Percentiles rank a stretch among this genome's conserved stretches.
Conservation (phyloP, 2,888 invertebrate species). For the Nudaria mundana region DNA sequence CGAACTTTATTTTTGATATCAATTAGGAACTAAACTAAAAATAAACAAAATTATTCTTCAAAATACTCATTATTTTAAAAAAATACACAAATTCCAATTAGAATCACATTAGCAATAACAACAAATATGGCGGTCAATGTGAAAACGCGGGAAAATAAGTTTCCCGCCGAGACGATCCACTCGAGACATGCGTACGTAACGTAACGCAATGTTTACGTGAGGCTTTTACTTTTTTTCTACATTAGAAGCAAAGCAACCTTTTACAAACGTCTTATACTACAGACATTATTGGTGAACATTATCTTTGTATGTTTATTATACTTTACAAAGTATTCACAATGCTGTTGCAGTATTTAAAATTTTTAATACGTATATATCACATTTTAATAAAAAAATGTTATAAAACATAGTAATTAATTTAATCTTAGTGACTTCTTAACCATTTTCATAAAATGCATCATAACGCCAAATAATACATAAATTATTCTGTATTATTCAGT, state of each 20-base stretch:
- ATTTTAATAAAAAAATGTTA: too few relatives aligned
- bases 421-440: slow-evolving; percentile 15
- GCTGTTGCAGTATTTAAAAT: too few relatives aligned
- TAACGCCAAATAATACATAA: slow-evolving; percentile 23
- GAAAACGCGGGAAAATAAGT: slow-evolving; percentile 77
- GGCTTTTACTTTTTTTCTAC: slow-evolving; percentile 35
- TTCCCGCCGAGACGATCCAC: slow-evolving; percentile 67
- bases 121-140: slow-evolving; percentile 48
- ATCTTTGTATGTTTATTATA: slow-evolving; percentile 30
- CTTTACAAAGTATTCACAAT: too few relatives aligned
- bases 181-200: slow-evolving; percentile 72
- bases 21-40: too few relatives aligned
- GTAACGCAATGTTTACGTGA: slow-evolving; percentile 64
- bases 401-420: slow-evolving; percentile 2
- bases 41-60: too few relatives aligned
- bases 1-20: too few relatives aligned
- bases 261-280: slow-evolving; percentile 25
- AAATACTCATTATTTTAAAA: too few relatives aligned
- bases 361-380: too few relatives aligned
- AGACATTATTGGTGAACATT: too few relatives aligned
- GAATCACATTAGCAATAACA: slow-evolving; percentile 56
- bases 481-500: slow-evolving; percentile 20
- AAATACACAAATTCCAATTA: slow-evolving; percentile 47
- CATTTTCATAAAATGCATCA: slow-evolving; percentile 12
- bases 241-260: slow-evolving; percentile 4